Conservation (phyloP, 2,888 invertebrate species). For the Neoaliturus tenellus region DNA sequence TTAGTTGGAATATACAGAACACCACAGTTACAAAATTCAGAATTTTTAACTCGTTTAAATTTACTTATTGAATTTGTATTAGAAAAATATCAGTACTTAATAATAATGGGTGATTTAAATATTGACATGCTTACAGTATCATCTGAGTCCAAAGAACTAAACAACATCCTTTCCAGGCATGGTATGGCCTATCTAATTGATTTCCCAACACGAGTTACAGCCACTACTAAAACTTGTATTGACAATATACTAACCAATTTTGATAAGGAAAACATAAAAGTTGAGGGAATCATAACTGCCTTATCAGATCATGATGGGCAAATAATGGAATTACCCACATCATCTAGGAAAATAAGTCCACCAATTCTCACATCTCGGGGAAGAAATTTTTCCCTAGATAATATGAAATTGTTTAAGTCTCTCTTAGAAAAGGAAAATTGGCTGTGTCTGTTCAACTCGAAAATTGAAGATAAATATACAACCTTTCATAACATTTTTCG, state of each 20-base stretch:
- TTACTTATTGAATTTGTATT: not conserved
- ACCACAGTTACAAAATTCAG: constrained; percentile 21
- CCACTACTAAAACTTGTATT: constrained; percentile 15
- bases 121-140: not conserved
- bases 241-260: constrained; percentile 24
- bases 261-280: not conserved
- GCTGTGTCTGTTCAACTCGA: not conserved
- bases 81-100: not conserved
- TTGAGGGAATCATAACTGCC: constrained; percentile 19
- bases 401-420: constrained; percentile 14
- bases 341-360: not conserved
- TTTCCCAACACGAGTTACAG: constrained; percentile 27
- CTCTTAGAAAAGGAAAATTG: constrained; percentile 2
- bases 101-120: not conserved
- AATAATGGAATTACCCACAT: not conserved
- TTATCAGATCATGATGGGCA: constrained; percentile 42
- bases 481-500: not conserved
- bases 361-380: not conserved
- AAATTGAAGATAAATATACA: constrained; percentile 6
- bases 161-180: constrained; percentile 4
- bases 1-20: constrained; percentile 5
- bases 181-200: constrained; percentile 15
- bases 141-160: constrained; percentile 19
- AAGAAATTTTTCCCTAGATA: constrained; percentile 5
- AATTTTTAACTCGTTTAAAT: constrained; percentile 13